A percentile compares a stretch with the other conserved stretches of the same genome.
Evolutionary conservation across 23 tunicate species (phyloP).

Genomic region (Botrylloides violaceus): DNA sequence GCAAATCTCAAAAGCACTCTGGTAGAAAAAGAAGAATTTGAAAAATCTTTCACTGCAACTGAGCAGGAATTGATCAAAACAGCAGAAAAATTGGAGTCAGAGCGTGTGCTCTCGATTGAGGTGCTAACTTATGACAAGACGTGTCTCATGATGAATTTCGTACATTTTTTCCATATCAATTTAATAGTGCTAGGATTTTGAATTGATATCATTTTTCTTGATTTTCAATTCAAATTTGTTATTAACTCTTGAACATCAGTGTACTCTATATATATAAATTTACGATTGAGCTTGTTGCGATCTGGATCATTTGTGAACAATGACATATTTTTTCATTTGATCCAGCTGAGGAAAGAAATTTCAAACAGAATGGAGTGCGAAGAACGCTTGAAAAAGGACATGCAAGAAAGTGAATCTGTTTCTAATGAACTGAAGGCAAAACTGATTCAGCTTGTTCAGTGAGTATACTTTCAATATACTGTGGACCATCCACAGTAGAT

Average conservation of each 20-base stretch:
- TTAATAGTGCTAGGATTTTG: not conserved
- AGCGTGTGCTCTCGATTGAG: not conserved
- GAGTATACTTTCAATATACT: not conserved
- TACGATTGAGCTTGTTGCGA: not conserved
- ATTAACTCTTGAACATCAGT: too few relatives aligned
- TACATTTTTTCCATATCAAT: too few relatives aligned
- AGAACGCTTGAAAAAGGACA: not conserved
- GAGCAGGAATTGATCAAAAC: slow-evolving; percentile 1
- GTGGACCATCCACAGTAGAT: not conserved
- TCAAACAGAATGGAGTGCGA: not conserved
- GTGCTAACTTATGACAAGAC: too few relatives aligned
- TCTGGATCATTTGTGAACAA: not conserved
- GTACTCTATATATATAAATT: not conserved
- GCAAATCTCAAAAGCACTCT: not conserved
- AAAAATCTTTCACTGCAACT: not conserved
- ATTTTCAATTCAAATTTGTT: not conserved
- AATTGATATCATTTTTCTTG: not conserved
- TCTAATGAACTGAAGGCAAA: slow-evolving; percentile 9
- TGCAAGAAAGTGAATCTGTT: slow-evolving; percentile 1
- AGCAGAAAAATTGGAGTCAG: slow-evolving; percentile 19
- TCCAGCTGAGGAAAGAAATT: slow-evolving; percentile 8
- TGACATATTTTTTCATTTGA: not conserved
- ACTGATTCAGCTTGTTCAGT: slow-evolving; percentile 22
- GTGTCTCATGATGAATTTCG: too few relatives aligned
- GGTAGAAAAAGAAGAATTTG: slow-evolving; percentile 8